Evolutionary conservation across 2,888 invertebrate species (phyloP).

Genomic region (Callyntrura guangdongensis): DNA sequence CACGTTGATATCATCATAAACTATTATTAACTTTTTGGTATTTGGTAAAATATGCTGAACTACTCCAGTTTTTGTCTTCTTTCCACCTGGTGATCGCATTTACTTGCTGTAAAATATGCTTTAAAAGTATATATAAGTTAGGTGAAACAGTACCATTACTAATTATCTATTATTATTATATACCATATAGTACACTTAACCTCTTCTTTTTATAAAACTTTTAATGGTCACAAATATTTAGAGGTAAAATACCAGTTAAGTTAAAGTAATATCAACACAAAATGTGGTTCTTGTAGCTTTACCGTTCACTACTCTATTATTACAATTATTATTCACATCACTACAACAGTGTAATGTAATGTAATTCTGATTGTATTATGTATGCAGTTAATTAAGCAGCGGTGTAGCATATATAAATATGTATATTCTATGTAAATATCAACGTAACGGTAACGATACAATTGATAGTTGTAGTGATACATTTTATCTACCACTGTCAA

Average conservation of each 20-base stretch:
- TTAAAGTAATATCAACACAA: slow-evolving; percentile 11
- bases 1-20: background rate
- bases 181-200: slow-evolving; percentile 33
- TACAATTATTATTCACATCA: slow-evolving; percentile 14
- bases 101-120: slow-evolving; percentile 66
- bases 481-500: slow-evolving; percentile 22
- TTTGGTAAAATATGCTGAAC: background rate
- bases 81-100: slow-evolving; percentile 70
- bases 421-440: slow-evolving; percentile 20
- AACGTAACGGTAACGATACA: background rate
- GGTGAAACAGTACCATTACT: too few relatives aligned
- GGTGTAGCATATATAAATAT: slow-evolving; percentile 7
- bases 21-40: background rate
- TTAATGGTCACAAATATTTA: slow-evolving; percentile 45
- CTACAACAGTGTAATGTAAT: slow-evolving; percentile 20
- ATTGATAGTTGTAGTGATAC: background rate
- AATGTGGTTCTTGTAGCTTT: slow-evolving; percentile 70
- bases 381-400: slow-evolving; percentile 12
- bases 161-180: slow-evolving; percentile 6
- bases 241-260: background rate
- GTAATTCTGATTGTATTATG: slow-evolving; percentile 45
- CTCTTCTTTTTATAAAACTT: slow-evolving; percentile 63
- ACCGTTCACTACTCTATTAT: slow-evolving; percentile 46
- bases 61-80: slow-evolving; percentile 37
- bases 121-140: background rate